Evolutionary conservation across 2,797 vertebrate species (phyloP), one percentile per base, ranked within the genome.

Genomic region (Lates japonicus): DNA sequence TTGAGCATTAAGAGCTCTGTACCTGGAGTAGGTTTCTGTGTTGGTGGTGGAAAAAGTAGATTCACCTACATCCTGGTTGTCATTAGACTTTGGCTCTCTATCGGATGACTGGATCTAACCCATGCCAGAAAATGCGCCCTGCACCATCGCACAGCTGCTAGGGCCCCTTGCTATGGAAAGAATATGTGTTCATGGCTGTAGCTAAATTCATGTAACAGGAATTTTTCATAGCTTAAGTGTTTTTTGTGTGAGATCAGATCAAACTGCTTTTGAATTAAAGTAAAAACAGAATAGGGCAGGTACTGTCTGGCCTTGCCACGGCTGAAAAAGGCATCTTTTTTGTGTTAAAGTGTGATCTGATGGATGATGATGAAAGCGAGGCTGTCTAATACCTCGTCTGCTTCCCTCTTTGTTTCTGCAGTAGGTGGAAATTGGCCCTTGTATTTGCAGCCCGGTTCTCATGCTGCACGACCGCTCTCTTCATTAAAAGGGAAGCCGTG

Each of bases 401-500:
- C 59, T 74, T 68, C 88, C 70, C 25, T 71, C 83, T 88, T 90
- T 92, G 80, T 92, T 81, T 89, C 79, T 74, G 83, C 85, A 87
- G 80, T 85, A 90, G 90, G 91, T 92, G 90, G 90, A 93, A 92
- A 89, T 91, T 80, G 92, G 85, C 87, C 78, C 82, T 85, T 70
- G 79, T 80, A 11, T 85, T 85, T 74, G 78, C 81, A 82, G 85
- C 81, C 83, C 77, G 13, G 91, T 92, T 94, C 90, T 93, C 90
- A 87, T 92, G 89, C 93, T 75, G 90, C 85, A 90, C 74, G 80
- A 80, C 88, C 83, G 89, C 89, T 82, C 87, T 92, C 87, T 92
- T 94, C 93, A 93, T 95, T 94, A 92, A 92, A 94, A 93, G 91
- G 88, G 92, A 94, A 94, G 93, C 93, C 80, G 86, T 78, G 35